Conservation (phyloP, 2,113 vertebrate species). For the Arothron firmamentum region DNA sequence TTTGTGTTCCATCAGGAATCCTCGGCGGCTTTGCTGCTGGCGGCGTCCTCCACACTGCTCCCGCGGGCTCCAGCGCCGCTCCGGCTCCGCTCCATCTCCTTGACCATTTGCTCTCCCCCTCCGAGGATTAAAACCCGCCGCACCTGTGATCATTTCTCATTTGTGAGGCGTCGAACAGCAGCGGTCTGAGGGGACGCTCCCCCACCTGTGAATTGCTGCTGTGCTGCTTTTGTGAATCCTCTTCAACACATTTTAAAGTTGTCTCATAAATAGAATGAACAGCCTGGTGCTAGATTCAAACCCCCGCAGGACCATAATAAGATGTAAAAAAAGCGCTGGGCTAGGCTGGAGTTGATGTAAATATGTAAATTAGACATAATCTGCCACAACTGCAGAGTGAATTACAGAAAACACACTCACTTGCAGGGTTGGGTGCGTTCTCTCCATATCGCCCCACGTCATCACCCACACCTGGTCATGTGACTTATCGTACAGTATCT, state of each 20-base stretch:
- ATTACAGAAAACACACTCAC: constrained; percentile 56
- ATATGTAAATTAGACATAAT: constrained; percentile 24
- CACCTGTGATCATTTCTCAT: constrained; percentile 68
- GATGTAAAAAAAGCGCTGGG: too few relatives aligned
- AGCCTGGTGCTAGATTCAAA: too few relatives aligned
- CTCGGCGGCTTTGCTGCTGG: constrained; percentile 26
- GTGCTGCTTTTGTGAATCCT: constrained; percentile 43
- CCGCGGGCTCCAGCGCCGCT: constrained; percentile 30
- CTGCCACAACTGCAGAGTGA: too few relatives aligned
- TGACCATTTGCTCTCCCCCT: constrained; percentile 26
- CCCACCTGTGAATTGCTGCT: constrained; percentile 51
- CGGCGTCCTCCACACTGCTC: constrained; percentile 20
- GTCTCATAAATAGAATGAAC: too few relatives aligned
- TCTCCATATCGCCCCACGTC: constrained; percentile 84
- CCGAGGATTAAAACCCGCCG: constrained; percentile 57
- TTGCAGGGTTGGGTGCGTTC: constrained; percentile 83
- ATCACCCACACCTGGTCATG: constrained; percentile 96
- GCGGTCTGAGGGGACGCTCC: constrained; percentile 50
- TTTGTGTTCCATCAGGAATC: constrained; percentile 54
- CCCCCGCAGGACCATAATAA: too few relatives aligned
- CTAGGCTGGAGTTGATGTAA: constrained; percentile 37
- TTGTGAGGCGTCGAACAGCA: constrained; percentile 58
- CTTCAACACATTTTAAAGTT: constrained; percentile 7
- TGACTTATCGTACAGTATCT: constrained; percentile 93
- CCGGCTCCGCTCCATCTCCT: constrained; percentile 23